A percentile compares a stretch with the other conserved stretches of the same genome.
Evolutionary conservation across 2,113 vertebrate genomes (phyloP).

Genomic region (Crotalus helleri): DNA sequence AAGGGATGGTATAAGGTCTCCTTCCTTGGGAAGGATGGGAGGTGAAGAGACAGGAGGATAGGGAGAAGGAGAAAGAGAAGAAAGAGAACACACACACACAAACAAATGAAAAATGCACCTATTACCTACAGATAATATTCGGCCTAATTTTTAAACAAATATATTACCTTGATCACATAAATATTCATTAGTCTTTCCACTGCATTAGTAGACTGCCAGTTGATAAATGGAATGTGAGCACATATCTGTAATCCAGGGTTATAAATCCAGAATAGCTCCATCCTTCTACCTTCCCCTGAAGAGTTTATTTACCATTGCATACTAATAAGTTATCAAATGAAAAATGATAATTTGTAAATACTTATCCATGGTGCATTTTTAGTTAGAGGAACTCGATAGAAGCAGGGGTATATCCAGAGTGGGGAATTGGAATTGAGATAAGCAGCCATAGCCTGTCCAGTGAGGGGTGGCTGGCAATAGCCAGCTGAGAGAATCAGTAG

Average conservation of each 20-base stretch:
- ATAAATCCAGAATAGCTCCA: neutral
- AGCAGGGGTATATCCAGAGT: neutral
- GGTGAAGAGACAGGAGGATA: neutral
- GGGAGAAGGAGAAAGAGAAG: neutral
- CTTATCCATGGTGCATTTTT: neutral
- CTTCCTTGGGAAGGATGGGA: neutral
- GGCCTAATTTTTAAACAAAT: neutral
- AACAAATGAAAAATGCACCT: neutral
- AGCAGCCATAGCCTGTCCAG: neutral
- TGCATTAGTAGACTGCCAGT: neutral
- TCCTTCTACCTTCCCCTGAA: neutral
- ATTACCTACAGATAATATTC: neutral
- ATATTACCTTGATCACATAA: neutral
- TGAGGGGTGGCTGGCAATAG: neutral
- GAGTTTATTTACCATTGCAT: neutral
- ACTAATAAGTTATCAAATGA: neutral
- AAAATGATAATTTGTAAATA: neutral
- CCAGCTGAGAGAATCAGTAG: neutral
- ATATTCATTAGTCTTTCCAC: neutral
- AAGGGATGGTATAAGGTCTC: neutral
- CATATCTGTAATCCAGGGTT: neutral
- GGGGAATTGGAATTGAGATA: neutral
- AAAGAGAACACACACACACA: neutral
- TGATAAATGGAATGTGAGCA: neutral
- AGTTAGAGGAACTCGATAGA: neutral